Evolutionary conservation across 2,113 vertebrate species (phyloP).

Genomic region (Anhinga anhinga): DNA sequence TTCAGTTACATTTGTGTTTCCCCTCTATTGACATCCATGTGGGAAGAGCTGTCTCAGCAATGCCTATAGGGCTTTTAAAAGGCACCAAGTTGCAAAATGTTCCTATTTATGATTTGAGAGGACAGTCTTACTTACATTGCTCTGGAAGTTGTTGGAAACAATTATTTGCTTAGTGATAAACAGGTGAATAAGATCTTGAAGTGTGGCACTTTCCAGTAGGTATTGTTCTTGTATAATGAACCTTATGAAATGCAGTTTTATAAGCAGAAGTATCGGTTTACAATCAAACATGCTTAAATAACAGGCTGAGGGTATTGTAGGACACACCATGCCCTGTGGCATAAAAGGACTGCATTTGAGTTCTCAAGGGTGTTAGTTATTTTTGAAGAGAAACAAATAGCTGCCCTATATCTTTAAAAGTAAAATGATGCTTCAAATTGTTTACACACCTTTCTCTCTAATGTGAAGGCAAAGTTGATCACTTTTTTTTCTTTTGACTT

Average conservation of each 20-base stretch:
- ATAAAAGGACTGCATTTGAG: not conserved
- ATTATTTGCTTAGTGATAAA: not conserved
- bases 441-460: not conserved
- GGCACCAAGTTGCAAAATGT: not conserved
- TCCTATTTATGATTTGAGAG: not conserved
- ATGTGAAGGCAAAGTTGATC: not conserved
- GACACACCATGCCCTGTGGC: not conserved
- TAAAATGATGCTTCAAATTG: not conserved
- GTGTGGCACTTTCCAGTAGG: not conserved
- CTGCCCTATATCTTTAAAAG: not conserved
- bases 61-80: not conserved
- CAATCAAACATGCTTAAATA: constrained; percentile 12
- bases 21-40: not conserved
- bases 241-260: constrained; percentile 13
- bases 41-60: not conserved
- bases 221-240: not conserved
- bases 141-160: not conserved
- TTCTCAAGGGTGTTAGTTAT: not conserved
- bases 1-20: not conserved
- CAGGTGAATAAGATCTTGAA: not conserved
- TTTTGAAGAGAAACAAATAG: not conserved
- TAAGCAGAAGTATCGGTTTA: constrained; percentile 7
- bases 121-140: not conserved
- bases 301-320: not conserved
- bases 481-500: not conserved